Percentiles rank a stretch among this genome's conserved stretches.
These are phyloP conservation scores for Anarrhichthys ocellatus DNA, from an alignment of 2,113 vertebrate species.

Conservation along the genomic window DNA sequence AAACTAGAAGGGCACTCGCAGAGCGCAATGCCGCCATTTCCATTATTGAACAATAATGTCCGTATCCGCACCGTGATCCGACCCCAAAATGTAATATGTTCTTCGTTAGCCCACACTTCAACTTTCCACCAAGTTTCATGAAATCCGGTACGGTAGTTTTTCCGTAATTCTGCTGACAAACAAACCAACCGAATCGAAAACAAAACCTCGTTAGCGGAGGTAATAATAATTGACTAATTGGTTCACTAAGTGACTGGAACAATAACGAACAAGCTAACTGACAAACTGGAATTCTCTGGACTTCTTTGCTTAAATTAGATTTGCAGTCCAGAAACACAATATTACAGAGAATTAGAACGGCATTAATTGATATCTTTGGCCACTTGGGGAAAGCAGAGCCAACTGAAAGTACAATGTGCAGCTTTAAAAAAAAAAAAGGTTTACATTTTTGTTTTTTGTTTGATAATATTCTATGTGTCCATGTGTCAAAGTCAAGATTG, in stretches of 20 bases:
- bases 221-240: not conserved
- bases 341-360: not conserved
- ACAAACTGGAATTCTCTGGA: not conserved
- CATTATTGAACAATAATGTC: not conserved
- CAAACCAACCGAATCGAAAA: not conserved
- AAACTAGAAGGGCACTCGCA: not conserved
- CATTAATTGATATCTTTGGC: not conserved
- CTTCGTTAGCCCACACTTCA: not conserved
- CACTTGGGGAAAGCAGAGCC: too few relatives aligned
- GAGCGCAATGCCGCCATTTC: not conserved
- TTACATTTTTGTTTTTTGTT: not conserved
- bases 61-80: too few relatives aligned
- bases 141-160: not conserved
- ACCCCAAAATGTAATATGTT: not conserved
- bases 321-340: not conserved
- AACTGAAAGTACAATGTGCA: too few relatives aligned
- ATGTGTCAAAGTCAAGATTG: not conserved
- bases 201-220: not conserved
- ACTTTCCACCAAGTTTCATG: not conserved
- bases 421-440: not conserved
- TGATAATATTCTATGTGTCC: not conserved
- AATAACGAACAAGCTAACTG: not conserved
- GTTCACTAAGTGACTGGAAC: not conserved
- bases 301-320: not conserved
- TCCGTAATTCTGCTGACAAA: not conserved